Base-by-base conservation (phyloP, 2,113 vertebrate species). In the Antigone vipio region DNA sequence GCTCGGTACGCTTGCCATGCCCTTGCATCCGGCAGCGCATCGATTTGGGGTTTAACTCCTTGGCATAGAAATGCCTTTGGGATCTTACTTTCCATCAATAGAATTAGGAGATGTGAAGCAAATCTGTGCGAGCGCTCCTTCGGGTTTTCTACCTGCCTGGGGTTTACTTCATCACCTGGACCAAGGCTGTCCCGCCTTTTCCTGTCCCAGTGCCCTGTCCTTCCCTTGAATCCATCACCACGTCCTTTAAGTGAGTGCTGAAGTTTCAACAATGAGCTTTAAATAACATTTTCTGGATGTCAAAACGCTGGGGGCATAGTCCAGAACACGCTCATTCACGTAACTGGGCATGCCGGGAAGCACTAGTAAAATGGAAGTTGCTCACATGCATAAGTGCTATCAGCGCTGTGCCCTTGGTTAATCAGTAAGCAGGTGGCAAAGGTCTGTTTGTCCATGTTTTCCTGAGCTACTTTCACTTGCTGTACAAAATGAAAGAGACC, bases 381-480 rank as follows among this genome's bases (percentile, higher is more conserved):
- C 34, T 68, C 38, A 0, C 32, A 40, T 4, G 0, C 5, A 0
- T 12, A 52, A 19, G 50, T 47, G 49, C 66, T 15, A 16, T n/a
- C 66, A 34, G 64, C 69, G 9, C 42, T 1, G 5, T 21, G 73
- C 92, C 73, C 56, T 64, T 20, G 63, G 22, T 87, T 84, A 89
- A 91, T 83, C 74, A 76, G 77, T 80, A 74, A 94, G 40, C 19
- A 0, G 23, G 0, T 81, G 60, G 72, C 87, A 77, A 66, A 68
- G 47, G 30, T 53, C 24, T 1, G 2, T 59, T 67, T 53, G 89
- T 58, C 66, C 35, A 0, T 5, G 67, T 59, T 72, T 58, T 88
- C 49, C 89, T 68, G 18, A 76, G 53, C 62, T 78, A 5, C 58
- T 92, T 82, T 35, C 53, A 15, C 71, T 88, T 44, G 40, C 62